phyloP scores from a whole-genome alignment of 2,113 vertebrate genomes.

The Argyrosomus japonicus region DNA sequence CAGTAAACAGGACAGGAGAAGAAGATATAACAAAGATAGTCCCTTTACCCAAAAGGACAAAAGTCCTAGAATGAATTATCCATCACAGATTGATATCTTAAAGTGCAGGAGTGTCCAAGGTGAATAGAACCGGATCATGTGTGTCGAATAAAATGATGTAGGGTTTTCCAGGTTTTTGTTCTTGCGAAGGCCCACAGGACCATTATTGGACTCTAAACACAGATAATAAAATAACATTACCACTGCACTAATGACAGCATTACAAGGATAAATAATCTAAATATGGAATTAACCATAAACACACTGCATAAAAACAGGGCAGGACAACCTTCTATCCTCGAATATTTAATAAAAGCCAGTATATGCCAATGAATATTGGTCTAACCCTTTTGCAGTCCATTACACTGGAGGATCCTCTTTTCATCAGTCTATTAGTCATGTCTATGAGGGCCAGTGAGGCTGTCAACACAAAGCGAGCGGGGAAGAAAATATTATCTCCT shows the following conservation, averaged over 20 bases:
- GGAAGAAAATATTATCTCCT: constrained; percentile 19
- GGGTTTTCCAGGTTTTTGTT: not conserved
- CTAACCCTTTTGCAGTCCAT: not conserved
- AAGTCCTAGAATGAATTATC: not conserved
- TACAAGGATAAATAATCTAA: not conserved
- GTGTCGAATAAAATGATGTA: not conserved
- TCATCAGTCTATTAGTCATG: constrained; percentile 30
- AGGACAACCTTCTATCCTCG: not conserved
- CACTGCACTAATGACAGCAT: not conserved
- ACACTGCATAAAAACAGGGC: not conserved
- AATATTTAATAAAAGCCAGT: constrained; percentile 8
- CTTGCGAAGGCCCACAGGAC: not conserved
- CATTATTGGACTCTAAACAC: not conserved
- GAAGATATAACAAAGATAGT: not conserved
- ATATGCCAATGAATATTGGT: constrained; percentile 1
- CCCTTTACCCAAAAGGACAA: not conserved
- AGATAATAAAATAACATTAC: not conserved
- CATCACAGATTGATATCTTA: not conserved
- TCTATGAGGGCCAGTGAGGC: constrained; percentile 17
- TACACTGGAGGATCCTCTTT: constrained; percentile 5
- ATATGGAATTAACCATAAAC: not conserved
- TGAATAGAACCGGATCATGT: not conserved
- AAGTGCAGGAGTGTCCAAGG: not conserved
- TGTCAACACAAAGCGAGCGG: not conserved
- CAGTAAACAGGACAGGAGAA: not conserved